These are phyloP conservation scores for Turritopsis rubra DNA, from an alignment of 30 jellyfish, hydroid and myxozoan genomes.

Conservation along the genomic window DNA sequence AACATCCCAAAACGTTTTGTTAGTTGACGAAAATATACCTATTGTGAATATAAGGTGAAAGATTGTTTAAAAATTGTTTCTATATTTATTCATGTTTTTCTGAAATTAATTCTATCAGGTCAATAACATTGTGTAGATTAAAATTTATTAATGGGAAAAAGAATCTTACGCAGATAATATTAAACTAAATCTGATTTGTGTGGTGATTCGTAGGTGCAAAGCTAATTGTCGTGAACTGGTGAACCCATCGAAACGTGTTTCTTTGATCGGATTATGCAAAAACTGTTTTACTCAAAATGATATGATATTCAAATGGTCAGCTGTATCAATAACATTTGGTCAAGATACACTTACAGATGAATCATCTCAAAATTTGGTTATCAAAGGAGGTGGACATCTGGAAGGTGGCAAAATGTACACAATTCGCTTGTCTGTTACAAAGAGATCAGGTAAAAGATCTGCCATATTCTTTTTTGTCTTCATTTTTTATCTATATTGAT, in stretches of 20 bases:
- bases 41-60: conserved; percentile 12
- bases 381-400: conserved; percentile 3
- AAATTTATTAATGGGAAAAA: neutral
- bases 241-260: conserved; percentile 23
- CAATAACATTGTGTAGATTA: too few relatives aligned
- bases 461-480: neutral
- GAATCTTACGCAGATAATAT: neutral
- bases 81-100: too few relatives aligned
- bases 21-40: conserved; percentile 22
- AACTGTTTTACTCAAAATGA: neutral
- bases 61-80: neutral
- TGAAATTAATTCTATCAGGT: too few relatives aligned
- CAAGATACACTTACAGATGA: conserved; percentile 4
- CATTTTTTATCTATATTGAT: too few relatives aligned
- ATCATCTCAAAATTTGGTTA: conserved; percentile 17
- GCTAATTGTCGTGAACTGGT: conserved; percentile 16
- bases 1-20: neutral
- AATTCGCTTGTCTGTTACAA: conserved; percentile 9
- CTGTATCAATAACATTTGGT: neutral
- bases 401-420: neutral
- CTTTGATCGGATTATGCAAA: neutral
- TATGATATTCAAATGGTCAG: conserved; percentile 11
- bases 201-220: neutral
- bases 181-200: neutral
- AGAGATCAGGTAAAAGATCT: conserved; percentile 17